Conservation (phyloP, 1,140 invertebrate species). For the Oscheius sp. region DNA sequence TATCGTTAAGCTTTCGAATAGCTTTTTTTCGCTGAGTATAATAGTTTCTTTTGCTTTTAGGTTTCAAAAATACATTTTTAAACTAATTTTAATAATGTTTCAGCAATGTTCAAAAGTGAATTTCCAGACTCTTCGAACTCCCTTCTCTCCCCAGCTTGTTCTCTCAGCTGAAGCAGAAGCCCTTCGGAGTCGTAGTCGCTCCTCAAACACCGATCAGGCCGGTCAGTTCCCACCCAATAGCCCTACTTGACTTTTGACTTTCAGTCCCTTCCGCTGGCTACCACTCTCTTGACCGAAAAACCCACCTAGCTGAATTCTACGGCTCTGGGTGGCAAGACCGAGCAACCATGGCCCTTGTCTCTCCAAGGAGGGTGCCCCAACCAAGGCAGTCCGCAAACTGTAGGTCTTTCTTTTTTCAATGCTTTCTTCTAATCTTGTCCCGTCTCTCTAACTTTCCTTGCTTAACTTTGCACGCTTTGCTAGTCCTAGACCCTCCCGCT, state of each 20-base stretch:
- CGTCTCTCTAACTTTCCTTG: background rate
- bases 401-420: background rate
- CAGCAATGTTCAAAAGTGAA: too few relatives aligned
- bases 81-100: too few relatives aligned
- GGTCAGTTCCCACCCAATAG: slow-evolving; percentile 3
- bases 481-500: slow-evolving; percentile 3
- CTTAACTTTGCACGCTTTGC: background rate
- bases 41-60: too few relatives aligned
- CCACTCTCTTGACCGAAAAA: slow-evolving; percentile 47
- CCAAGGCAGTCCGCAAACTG: background rate
- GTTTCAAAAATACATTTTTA: too few relatives aligned
- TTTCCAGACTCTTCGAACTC: background rate
- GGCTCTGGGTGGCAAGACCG: slow-evolving; percentile 14
- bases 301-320: slow-evolving; percentile 32
- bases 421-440: slow-evolving; percentile 8
- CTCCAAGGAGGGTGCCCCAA: slow-evolving; percentile 12
- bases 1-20: too few relatives aligned
- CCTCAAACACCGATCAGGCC: background rate
- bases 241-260: slow-evolving; percentile 10
- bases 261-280: slow-evolving; percentile 15
- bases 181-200: background rate
- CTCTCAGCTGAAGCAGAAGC: slow-evolving; percentile 5
- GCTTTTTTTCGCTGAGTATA: too few relatives aligned
- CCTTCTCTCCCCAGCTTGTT: background rate
- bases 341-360: background rate